Percentiles rank a stretch among this genome's conserved stretches.
These are phyloP conservation scores for Myotis pilosus DNA, from an alignment of 2,797 vertebrate species.

Conservation along the genomic window DNA sequence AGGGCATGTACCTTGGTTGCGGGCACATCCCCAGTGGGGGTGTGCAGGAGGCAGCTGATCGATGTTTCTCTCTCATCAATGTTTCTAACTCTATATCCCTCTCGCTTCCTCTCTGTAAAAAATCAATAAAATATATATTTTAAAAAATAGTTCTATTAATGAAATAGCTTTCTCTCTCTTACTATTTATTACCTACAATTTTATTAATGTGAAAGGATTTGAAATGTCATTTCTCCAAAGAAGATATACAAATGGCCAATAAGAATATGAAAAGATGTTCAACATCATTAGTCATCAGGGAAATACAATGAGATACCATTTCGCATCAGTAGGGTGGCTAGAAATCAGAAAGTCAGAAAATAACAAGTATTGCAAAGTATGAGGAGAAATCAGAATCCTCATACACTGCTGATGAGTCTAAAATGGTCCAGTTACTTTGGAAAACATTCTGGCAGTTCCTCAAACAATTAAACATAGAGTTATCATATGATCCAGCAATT, in stretches of 20 bases:
- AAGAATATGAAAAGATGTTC: background rate
- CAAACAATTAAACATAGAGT: background rate
- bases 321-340: background rate
- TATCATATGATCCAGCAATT: background rate
- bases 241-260: background rate
- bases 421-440: background rate
- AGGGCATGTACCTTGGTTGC: no score
- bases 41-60: no score
- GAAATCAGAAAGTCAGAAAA: background rate
- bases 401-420: background rate
- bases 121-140: no score
- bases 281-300: background rate
- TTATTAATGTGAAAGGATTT: background rate
- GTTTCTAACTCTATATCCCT: no score
- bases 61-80: no score
- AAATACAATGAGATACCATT: background rate
- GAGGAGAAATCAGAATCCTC: background rate
- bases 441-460: background rate
- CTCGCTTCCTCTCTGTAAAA: no score
- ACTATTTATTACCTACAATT: constrained; percentile 13
- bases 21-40: no score
- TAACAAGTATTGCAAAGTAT: background rate
- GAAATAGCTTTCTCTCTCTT: background rate
- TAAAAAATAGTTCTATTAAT: background rate
- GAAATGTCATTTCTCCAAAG: constrained; percentile 16